Conservation (phyloP, 2,797 vertebrate genomes). For the Salarias fasciatus region DNA sequence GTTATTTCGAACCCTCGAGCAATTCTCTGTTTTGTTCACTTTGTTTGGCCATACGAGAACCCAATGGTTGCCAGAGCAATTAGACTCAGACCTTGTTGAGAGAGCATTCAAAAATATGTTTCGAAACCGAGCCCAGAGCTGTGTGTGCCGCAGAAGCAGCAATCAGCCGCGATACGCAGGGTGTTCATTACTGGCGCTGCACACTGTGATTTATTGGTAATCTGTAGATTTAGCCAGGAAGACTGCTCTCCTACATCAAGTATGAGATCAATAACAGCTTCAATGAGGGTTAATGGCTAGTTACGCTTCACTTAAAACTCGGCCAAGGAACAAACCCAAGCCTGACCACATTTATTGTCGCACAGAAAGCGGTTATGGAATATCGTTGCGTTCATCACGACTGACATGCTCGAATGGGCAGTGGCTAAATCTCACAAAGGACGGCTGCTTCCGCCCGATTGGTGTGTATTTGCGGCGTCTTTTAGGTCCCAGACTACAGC, state of each 20-base stretch:
- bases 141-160: slow-evolving; percentile 8
- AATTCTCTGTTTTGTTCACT: slow-evolving; percentile 50
- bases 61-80: slow-evolving; percentile 51
- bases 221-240: slow-evolving; percentile 36
- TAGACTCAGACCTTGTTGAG: slow-evolving; percentile 55
- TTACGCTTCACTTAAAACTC: slow-evolving; percentile 27
- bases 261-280: slow-evolving; percentile 35
- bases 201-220: slow-evolving; percentile 37
- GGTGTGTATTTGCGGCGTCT: slow-evolving; percentile 21
- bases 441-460: slow-evolving; percentile 2
- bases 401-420: slow-evolving; percentile 3
- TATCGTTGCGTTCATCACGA: slow-evolving; percentile 19
- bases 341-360: slow-evolving; percentile 12
- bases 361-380: background rate
- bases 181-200: slow-evolving; percentile 13
- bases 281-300: slow-evolving; percentile 14
- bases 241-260: background rate
- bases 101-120: slow-evolving; percentile 44
- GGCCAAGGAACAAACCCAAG: slow-evolving; percentile 16
- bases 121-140: slow-evolving; percentile 37
- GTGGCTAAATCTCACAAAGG: slow-evolving; percentile 18
- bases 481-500: slow-evolving; percentile 32
- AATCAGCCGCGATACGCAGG: slow-evolving; percentile 15
- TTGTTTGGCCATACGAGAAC: slow-evolving; percentile 52
- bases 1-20: slow-evolving; percentile 55